Conservation (phyloP, 2,888 invertebrate genomes). For the Ecliptopera silaceata region DNA sequence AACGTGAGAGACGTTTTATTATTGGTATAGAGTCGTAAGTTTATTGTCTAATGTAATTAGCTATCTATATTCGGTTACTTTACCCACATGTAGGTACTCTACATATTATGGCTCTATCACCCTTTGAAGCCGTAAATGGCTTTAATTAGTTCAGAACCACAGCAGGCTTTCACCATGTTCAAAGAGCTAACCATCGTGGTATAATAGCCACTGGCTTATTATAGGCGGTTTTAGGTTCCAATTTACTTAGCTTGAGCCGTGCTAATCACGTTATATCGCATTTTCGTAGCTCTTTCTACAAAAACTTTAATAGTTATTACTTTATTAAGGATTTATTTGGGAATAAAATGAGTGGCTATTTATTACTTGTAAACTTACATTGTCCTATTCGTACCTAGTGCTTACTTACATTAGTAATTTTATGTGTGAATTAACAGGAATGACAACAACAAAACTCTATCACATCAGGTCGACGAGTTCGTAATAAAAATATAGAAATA, state of each 20-base stretch:
- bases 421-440: too few species aligned
- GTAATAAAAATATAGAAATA: too few species aligned
- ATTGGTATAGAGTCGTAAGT: conserved; percentile 1
- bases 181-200: conserved; percentile 48
- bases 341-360: too few species aligned
- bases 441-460: too few species aligned
- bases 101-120: conserved; percentile 17
- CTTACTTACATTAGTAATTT: too few species aligned
- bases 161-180: conserved; percentile 49
- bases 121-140: conserved; percentile 47
- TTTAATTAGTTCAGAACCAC: conserved; percentile 58
- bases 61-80: conserved; percentile 21
- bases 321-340: too few species aligned
- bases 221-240: conserved; percentile 25
- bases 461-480: too few species aligned
- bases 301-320: too few species aligned
- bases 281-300: neutral
- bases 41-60: conserved; percentile 18
- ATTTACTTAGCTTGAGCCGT: conserved; percentile 5
- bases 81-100: conserved; percentile 15
- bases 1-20: too few species aligned
- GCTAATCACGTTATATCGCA: neutral
- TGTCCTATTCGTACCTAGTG: too few species aligned
- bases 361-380: too few species aligned
- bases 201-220: conserved; percentile 24